Evolutionary conservation across 2,113 vertebrate genomes (phyloP).

Genomic region (Cettia cetti): DNA sequence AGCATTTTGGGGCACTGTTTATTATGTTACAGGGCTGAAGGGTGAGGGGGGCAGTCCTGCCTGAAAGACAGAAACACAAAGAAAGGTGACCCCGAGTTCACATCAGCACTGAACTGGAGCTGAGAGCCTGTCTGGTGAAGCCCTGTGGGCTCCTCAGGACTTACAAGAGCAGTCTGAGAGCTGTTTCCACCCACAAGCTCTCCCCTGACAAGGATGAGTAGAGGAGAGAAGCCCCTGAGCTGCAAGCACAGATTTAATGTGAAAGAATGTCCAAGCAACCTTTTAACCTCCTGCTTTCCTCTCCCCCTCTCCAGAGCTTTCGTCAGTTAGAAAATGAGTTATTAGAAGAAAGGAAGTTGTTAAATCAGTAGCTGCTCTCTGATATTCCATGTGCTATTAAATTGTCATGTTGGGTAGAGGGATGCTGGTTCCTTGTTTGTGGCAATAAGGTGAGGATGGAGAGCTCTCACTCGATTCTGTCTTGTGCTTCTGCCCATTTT

Average conservation of each 20-base stretch:
- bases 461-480: accelerated
- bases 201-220: background rate
- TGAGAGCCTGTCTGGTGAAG: background rate
- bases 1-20: background rate
- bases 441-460: background rate
- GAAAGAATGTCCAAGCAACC: background rate
- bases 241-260: background rate
- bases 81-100: conserved; percentile 26
- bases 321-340: background rate
- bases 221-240: background rate
- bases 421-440: background rate
- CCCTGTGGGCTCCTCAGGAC: background rate
- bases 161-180: background rate
- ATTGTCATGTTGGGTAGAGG: background rate
- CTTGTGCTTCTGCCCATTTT: background rate
- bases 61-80: background rate
- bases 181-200: background rate
- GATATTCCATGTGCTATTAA: background rate
- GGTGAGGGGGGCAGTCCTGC: background rate
- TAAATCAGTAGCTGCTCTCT: background rate
- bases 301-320: background rate
- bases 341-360: background rate
- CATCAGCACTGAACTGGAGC: background rate
- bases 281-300: background rate
- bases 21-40: background rate